Evolutionary conservation across 1,140 invertebrate genomes (phyloP).

Genomic region (Drosophila pseudoobscura): DNA sequence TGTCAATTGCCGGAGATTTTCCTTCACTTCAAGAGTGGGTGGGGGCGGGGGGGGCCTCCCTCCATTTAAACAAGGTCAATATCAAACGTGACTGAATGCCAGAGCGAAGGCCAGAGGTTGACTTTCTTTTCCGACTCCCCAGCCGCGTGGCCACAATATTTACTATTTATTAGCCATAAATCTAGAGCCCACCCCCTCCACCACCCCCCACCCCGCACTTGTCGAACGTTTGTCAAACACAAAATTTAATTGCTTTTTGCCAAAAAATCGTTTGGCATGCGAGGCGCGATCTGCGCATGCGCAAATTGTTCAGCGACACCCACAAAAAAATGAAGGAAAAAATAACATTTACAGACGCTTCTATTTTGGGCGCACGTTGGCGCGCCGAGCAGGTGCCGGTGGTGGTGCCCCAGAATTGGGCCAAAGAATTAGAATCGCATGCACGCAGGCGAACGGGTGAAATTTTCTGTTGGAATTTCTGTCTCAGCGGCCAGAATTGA

Average conservation of each 20-base stretch:
- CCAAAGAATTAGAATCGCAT: constrained; percentile 65
- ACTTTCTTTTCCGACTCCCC: constrained; percentile 58
- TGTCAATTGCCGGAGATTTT: constrained; percentile 65
- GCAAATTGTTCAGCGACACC: constrained; percentile 41
- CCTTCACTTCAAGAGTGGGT: constrained; percentile 48
- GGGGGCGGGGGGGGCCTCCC: neutral
- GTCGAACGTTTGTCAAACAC: constrained; percentile 75
- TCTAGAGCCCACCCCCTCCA: constrained; percentile 18
- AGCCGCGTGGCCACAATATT: neutral
- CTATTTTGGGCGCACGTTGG: constrained; percentile 53
- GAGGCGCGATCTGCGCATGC: constrained; percentile 33
- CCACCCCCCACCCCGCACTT: no score
- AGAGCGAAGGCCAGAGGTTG: constrained; percentile 31
- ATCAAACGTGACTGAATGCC: constrained; percentile 76
- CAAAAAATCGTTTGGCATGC: constrained; percentile 27
- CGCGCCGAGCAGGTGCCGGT: constrained; percentile 36
- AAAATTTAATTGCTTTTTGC: constrained; percentile 65
- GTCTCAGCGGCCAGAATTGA: constrained; percentile 47
- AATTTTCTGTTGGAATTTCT: constrained; percentile 60
- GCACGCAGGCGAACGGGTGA: constrained; percentile 56
- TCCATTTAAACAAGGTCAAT: constrained; percentile 79
- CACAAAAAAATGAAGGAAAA: constrained; percentile 11
- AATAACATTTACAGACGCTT: constrained; percentile 27
- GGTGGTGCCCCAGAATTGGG: constrained; percentile 47
- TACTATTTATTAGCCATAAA: constrained; percentile 74